Base-by-base conservation (phyloP, 2,113 vertebrate species). In the Perca fluviatilis region DNA sequence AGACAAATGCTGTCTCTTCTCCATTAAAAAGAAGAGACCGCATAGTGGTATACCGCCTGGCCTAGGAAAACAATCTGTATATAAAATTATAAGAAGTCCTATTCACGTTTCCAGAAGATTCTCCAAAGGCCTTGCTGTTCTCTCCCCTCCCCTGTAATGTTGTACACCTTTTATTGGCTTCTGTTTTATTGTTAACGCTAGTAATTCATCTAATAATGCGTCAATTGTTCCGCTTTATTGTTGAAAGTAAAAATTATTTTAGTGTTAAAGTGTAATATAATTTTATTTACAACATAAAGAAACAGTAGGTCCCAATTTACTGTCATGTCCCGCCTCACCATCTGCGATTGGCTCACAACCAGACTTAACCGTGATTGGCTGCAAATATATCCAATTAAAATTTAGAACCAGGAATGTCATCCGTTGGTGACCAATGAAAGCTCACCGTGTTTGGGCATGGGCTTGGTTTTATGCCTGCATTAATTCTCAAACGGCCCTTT, bases 371-470 rank as follows among this genome's bases (percentile, higher is more conserved):
- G 2, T 66, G 66, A 89, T 1, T 71, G 71, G 9, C 63, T 7
- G 50, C 0, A 6, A 5, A 23, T 5, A 0, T 8, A 56, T 43
- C 93, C 88, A 95, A 93, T 95, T 1, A 33, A 12, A 79, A n/a
- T 7, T 0, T 0, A 76, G 25, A 25, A 30, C 0, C 1, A n/a
- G 0, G 1, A 33, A 16, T 9, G 54, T 81, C 70, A 30, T 71
- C 13, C 2, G 3, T 1, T 6, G 18, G 2, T 53, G 61, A 61
- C 95, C 94, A 95, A 95, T 92, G 50, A 81, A 4, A 68, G 25
- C 16, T 54, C 65, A 21, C 68, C 56, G 13, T 91, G 72, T 80
- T 68, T 49, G 75, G 77, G 4, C 74, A 82, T 63, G 77, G 88
- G 90, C 69, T 30, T 57, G 86, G 83, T 80, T 85, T 92, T 80